Percentiles rank a stretch among this genome's conserved stretches.
Conservation (phyloP, 2,888 invertebrate genomes). For the Tenodera sinensis region DNA sequence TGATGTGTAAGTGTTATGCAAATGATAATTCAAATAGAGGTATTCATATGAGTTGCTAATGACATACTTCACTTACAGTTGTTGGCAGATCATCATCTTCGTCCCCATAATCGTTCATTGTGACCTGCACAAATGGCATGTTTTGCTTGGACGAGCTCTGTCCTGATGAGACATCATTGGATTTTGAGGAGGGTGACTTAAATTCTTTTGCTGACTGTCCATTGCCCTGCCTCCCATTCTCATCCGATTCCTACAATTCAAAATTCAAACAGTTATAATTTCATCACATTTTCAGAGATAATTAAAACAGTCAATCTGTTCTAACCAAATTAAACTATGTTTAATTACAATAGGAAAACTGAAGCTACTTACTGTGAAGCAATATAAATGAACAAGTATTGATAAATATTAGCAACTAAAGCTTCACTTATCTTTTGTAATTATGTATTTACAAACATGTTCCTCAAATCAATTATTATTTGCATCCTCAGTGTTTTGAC, state of each 20-base stretch:
- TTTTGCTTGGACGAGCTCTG: background rate
- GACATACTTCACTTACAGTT: conserved; percentile 20
- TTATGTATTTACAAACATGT: too few relatives aligned
- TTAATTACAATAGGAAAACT: too few relatives aligned
- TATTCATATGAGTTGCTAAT: too few relatives aligned
- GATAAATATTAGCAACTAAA: too few relatives aligned
- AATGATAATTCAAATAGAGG: background rate
- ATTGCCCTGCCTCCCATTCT: background rate
- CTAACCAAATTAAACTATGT: too few relatives aligned
- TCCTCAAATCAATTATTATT: too few relatives aligned
- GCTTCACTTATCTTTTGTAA: too few relatives aligned
- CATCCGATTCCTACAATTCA: background rate
- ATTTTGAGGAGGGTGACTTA: background rate
- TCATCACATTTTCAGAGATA: background rate
- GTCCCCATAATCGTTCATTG: conserved; percentile 19
- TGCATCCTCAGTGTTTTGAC: too few relatives aligned
- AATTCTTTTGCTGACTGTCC: background rate
- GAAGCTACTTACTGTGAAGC: too few relatives aligned
- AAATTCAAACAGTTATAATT: background rate
- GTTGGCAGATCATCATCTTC: conserved; percentile 32
- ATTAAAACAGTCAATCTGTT: too few relatives aligned
- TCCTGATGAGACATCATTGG: background rate
- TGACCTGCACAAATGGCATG: conserved; percentile 19
- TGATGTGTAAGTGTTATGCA: background rate
- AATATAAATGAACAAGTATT: too few relatives aligned